A percentile compares a stretch with the other conserved stretches of the same genome.
Conservation (phyloP, 2,797 vertebrate genomes). For the Acrossocheilus wenchowensis region DNA sequence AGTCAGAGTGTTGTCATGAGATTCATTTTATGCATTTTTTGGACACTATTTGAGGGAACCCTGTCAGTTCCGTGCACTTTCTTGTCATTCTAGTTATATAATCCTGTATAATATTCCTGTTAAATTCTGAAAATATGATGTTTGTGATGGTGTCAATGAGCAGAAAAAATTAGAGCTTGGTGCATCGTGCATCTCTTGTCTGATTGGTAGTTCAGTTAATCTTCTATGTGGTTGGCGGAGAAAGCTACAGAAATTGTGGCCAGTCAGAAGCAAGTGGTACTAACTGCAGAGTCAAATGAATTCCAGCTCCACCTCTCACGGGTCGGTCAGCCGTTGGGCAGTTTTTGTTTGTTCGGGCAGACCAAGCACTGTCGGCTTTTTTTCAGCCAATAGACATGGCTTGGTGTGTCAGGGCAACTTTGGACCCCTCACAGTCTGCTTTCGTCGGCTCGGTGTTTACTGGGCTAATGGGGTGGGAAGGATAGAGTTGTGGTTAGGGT, state of each 20-base stretch:
- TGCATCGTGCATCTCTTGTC: not conserved
- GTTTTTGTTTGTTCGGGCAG: no score
- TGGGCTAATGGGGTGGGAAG: not conserved
- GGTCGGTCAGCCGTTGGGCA: no score
- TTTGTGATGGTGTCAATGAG: not conserved
- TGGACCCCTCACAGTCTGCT: no score
- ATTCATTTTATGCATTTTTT: no score
- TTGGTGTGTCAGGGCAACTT: no score
- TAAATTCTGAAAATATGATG: not conserved
- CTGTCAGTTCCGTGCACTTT: no score
- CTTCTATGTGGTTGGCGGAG: not conserved
- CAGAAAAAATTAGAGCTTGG: not conserved
- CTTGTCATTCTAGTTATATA: not conserved
- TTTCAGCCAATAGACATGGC: no score
- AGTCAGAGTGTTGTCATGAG: no score
- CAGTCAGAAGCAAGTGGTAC: not conserved
- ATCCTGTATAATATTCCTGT: not conserved
- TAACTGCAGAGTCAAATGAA: not conserved
- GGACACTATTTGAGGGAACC: no score
- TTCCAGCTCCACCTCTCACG: not conserved
- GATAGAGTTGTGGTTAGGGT: not conserved
- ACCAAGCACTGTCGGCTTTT: no score
- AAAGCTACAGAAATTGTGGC: not conserved
- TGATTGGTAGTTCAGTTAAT: not conserved
- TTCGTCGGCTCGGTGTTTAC: no score